Evolutionary conservation across 2,797 vertebrate species (phyloP).

Genomic region (Tauraco hartlaubi): DNA sequence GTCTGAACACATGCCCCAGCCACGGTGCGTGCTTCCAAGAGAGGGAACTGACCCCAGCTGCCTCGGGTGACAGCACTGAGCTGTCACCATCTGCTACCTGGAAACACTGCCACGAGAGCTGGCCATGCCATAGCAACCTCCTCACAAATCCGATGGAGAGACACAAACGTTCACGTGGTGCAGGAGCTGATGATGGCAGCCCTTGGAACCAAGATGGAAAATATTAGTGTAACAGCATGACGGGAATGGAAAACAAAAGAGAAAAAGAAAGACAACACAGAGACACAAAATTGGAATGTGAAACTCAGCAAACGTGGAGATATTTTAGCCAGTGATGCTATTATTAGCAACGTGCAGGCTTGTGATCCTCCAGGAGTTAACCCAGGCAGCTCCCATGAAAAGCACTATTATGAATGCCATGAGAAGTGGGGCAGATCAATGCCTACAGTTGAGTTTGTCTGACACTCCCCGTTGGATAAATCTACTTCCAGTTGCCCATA

Average conservation of each 20-base stretch:
- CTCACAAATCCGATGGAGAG: conserved; percentile 23
- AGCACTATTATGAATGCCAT: not conserved
- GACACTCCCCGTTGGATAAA: not conserved
- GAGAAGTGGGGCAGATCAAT: not conserved
- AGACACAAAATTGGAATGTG: not conserved
- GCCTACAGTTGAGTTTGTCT: not conserved
- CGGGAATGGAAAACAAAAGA: conserved; percentile 40
- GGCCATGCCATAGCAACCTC: conserved; percentile 22
- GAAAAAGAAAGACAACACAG: not conserved
- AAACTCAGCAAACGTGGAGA: not conserved
- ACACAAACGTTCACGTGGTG: conserved; percentile 50
- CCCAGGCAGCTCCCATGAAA: conserved; percentile 2
- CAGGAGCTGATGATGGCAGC: conserved; percentile 43
- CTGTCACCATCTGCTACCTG: conserved; percentile 60
- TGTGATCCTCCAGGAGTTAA: not conserved
- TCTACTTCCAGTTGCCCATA: not conserved
- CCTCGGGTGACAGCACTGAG: not conserved
- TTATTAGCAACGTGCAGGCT: conserved; percentile 6
- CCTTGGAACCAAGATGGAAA: conserved; percentile 67
- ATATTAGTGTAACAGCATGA: conserved; percentile 70
- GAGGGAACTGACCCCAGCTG: conserved; percentile 6
- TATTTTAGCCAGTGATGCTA: not conserved
- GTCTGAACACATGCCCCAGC: not conserved
- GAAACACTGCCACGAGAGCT: conserved; percentile 59
- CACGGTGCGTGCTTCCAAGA: not conserved